Conservation (phyloP, 2,113 vertebrate species). For the Heterocephalus glaber region DNA sequence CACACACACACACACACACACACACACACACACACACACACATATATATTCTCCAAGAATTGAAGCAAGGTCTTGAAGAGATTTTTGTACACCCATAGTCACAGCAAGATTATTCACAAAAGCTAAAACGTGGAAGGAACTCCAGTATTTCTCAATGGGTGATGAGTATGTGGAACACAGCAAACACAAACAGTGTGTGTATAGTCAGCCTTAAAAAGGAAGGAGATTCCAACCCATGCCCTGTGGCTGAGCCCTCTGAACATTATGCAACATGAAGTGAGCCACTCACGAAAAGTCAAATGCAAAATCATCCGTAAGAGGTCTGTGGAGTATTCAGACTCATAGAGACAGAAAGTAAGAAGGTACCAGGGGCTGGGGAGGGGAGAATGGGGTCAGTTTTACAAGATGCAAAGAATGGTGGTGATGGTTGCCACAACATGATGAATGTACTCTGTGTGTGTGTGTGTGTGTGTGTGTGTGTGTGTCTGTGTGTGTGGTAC, state of each 20-base stretch:
- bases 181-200: rapidly evolving
- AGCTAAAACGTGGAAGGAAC: not conserved
- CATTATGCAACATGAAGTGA: not conserved
- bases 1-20: too few species aligned
- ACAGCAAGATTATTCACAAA: rapidly evolving
- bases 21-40: too few species aligned
- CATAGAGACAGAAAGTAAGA: not conserved
- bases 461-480: too few species aligned
- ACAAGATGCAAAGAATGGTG: not conserved
- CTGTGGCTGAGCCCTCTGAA: not conserved
- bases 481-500: not conserved
- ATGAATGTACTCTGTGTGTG: not conserved
- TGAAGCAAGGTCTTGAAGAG: not conserved
- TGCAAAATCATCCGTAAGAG: rapidly evolving
- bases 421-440: too few species aligned
- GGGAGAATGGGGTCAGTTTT: not conserved
- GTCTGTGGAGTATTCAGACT: too few species aligned
- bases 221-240: not conserved
- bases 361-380: not conserved
- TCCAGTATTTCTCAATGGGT: too few species aligned
- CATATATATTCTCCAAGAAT: not conserved
- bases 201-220: not conserved
- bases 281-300: not conserved
- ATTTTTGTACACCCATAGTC: not conserved
- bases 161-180: rapidly evolving